phyloP scores from a whole-genome alignment of 1,140 invertebrate species.

The Oryctes rhinoceros region DNA sequence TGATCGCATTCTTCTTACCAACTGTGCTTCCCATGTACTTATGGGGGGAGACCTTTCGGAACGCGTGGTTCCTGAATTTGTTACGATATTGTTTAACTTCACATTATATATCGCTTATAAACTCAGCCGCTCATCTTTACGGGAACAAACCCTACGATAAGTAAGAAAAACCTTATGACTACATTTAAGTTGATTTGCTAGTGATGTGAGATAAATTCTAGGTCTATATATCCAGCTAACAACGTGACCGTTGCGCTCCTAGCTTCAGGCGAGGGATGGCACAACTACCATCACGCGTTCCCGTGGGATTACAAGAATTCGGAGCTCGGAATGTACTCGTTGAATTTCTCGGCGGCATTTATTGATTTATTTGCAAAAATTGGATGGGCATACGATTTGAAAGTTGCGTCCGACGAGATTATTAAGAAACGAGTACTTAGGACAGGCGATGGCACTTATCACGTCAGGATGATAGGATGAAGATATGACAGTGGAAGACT shows the following conservation, averaged over 20 bases:
- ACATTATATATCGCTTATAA: constrained; percentile 96
- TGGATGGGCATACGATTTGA: constrained; percentile 90
- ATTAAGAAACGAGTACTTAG: constrained; percentile 74
- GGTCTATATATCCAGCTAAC: constrained; percentile 78
- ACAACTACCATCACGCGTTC: constrained; percentile 97
- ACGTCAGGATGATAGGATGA: constrained; percentile 83
- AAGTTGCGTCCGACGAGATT: constrained; percentile 78
- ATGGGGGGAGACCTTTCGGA: constrained; percentile 84
- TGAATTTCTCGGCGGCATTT: constrained; percentile 85
- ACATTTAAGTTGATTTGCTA: neutral
- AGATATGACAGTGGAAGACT: constrained; percentile 68
- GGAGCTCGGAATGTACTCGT: constrained; percentile 79
- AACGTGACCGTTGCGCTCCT: constrained; percentile 75
- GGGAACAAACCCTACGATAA: constrained; percentile 92
- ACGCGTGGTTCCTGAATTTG: constrained; percentile 85
- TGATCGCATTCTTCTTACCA: constrained; percentile 87
- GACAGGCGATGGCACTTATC: constrained; percentile 81
- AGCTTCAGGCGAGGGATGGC: constrained; percentile 88
- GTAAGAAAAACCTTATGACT: constrained; percentile 60
- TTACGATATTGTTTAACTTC: constrained; percentile 87
- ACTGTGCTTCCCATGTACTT: constrained; percentile 81
- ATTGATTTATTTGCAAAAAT: constrained; percentile 87
- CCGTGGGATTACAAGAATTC: constrained; percentile 94
- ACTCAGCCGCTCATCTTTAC: constrained; percentile 92
- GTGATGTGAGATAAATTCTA: constrained; percentile 55